These are phyloP conservation scores for Micropoecilia bifurca DNA, from an alignment of 2,797 vertebrate species.

Conservation along the genomic window DNA sequence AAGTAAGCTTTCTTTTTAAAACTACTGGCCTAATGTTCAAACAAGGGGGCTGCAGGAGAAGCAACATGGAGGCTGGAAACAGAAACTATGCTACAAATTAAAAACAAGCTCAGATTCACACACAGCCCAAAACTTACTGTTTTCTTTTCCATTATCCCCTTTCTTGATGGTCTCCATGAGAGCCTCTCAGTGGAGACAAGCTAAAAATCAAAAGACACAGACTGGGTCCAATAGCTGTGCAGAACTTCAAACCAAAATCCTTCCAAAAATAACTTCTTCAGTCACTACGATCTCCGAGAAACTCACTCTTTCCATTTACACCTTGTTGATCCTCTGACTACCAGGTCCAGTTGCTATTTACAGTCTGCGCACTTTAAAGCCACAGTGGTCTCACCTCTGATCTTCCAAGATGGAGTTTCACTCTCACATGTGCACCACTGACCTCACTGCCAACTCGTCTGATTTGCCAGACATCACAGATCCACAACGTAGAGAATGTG, in stretches of 20 bases:
- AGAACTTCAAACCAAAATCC: constrained; percentile 40
- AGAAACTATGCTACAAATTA: constrained; percentile 6
- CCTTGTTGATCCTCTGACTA: constrained; percentile 47
- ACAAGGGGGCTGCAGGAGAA: constrained; percentile 6
- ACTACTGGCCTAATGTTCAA: constrained; percentile 1
- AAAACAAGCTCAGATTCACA: constrained; percentile 22
- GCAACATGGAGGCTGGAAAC: neutral
- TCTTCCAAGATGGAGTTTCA: constrained; percentile 41
- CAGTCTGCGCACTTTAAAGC: constrained; percentile 28
- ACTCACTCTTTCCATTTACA: constrained; percentile 19
- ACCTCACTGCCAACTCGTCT: constrained; percentile 33
- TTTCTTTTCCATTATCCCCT: constrained; percentile 51
- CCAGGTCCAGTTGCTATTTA: constrained; percentile 55
- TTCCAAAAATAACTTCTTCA: constrained; percentile 49
- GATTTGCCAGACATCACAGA: constrained; percentile 23
- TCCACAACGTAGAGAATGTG: constrained; percentile 32
- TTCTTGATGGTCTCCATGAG: constrained; percentile 54
- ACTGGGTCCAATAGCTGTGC: constrained; percentile 39
- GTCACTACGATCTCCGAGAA: constrained; percentile 37
- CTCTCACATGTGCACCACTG: constrained; percentile 43
- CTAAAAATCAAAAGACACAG: constrained; percentile 50
- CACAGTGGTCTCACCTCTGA: constrained; percentile 29
- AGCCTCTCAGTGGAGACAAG: constrained; percentile 36
- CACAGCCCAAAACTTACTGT: constrained; percentile 60
- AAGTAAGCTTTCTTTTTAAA: neutral